These are phyloP conservation scores for Trissonchulus latispiculum DNA, from an alignment of 2,888 invertebrate species.

Conservation along the genomic window DNA sequence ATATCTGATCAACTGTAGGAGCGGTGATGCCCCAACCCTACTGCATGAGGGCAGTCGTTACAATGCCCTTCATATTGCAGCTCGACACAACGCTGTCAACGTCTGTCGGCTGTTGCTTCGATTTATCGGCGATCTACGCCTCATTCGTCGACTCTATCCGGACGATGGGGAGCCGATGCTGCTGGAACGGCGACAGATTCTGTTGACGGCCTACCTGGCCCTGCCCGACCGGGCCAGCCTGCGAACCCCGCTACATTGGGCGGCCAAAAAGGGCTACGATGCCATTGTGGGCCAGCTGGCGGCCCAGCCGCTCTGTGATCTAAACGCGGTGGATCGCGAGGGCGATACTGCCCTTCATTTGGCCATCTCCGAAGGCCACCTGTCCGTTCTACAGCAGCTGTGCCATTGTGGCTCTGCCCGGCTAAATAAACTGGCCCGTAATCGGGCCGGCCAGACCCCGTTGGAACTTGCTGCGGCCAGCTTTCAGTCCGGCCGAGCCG, in stretches of 20 bases:
- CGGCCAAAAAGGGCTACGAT: slow-evolving; percentile 23
- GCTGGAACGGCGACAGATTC: not conserved
- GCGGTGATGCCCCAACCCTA: slow-evolving; percentile 26
- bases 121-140: not conserved
- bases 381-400: not conserved
- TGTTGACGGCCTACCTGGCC: slow-evolving; percentile 28
- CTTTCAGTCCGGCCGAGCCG: not conserved
- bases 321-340: slow-evolving; percentile 21
- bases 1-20: slow-evolving; percentile 27
- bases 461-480: not conserved
- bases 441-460: slow-evolving; percentile 19
- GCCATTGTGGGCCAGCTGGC: slow-evolving; percentile 24
- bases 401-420: not conserved
- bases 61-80: slow-evolving; percentile 30
- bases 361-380: not conserved
- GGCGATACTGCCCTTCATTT: slow-evolving; percentile 12
- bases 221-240: slow-evolving; percentile 28
- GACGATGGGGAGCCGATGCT: not conserved
- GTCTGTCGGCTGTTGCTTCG: not conserved
- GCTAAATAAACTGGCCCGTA: not conserved
- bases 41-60: slow-evolving; percentile 26
- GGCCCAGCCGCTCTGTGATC: slow-evolving; percentile 17
- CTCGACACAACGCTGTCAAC: slow-evolving; percentile 22
- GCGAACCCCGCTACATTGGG: slow-evolving; percentile 29
- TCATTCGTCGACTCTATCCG: slow-evolving; percentile 14